Evolutionary conservation across 1,140 invertebrate genomes (phyloP).

Genomic region (Zaprionus nigranus): DNA sequence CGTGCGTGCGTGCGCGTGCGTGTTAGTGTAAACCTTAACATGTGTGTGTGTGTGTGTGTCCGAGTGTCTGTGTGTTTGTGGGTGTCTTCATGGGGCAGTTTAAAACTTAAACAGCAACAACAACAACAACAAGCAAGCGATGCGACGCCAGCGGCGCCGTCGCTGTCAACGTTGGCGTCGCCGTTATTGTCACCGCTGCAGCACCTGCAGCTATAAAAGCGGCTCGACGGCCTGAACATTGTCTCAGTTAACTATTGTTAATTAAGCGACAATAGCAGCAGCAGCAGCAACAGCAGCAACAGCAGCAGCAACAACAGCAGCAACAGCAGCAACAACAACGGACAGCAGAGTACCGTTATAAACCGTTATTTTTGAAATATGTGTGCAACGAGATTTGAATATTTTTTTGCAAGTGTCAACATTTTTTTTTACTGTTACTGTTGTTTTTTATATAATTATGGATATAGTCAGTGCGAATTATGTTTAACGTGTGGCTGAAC

Average conservation of each 20-base stretch:
- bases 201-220: conserved; percentile 74
- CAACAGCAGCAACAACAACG: neutral
- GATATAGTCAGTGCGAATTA: conserved; percentile 8
- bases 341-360: neutral
- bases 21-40: neutral
- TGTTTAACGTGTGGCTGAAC: conserved; percentile 4
- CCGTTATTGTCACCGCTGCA: conserved; percentile 24
- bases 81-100: conserved; percentile 26
- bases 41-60: conserved; percentile 2
- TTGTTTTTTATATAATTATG: conserved; percentile 3
- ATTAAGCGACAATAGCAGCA: conserved; percentile 60
- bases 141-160: conserved; percentile 31
- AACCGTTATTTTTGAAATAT: neutral
- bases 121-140: conserved; percentile 46
- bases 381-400: conserved; percentile 2
- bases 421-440: conserved; percentile 12
- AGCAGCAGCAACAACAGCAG: neutral
- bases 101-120: conserved; percentile 27
- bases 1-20: neutral
- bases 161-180: conserved; percentile 18
- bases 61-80: conserved; percentile 4
- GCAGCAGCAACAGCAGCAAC: conserved; percentile 27
- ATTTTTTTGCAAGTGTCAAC: conserved; percentile 35
- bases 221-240: conserved; percentile 53
- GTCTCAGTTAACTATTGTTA: conserved; percentile 79